Percentiles rank a stretch among this genome's conserved stretches.
Evolutionary conservation across 1,140 invertebrate species (phyloP).

Genomic region (Drosophila nannoptera): DNA sequence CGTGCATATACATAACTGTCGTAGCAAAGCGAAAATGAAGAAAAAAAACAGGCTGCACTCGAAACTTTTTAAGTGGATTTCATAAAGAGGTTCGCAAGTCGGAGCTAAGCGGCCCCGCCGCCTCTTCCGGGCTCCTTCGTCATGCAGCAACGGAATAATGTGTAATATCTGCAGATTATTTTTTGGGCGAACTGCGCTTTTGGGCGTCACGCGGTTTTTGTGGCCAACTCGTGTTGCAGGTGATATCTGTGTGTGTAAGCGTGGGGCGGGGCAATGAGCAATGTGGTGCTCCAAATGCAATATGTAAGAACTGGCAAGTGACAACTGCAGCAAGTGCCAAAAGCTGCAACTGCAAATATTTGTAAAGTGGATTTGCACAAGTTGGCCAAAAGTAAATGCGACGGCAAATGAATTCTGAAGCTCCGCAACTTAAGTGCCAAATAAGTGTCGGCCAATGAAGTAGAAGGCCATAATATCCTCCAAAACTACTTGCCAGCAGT

Average conservation of each 20-base stretch:
- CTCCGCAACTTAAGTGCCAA: conserved; percentile 38
- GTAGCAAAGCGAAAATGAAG: conserved; percentile 29
- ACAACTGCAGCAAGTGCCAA: conserved; percentile 49
- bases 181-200: conserved; percentile 32
- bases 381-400: conserved; percentile 53
- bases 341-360: conserved; percentile 56
- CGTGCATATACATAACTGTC: conserved; percentile 64
- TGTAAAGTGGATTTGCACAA: conserved; percentile 71
- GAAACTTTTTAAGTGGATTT: conserved; percentile 76
- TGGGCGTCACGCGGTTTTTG: conserved; percentile 53
- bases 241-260: conserved; percentile 31
- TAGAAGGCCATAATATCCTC: conserved; percentile 17
- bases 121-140: conserved; percentile 1
- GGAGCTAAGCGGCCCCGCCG: neutral
- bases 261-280: conserved; percentile 28
- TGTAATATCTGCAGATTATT: conserved; percentile 74
- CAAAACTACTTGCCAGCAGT: conserved; percentile 2
- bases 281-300: conserved; percentile 47
- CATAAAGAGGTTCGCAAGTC: conserved; percentile 39
- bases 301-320: conserved; percentile 40
- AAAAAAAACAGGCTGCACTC: conserved; percentile 45
- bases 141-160: conserved; percentile 50
- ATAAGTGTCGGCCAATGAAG: conserved; percentile 45
- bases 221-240: conserved; percentile 44
- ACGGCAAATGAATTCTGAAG: conserved; percentile 65